Percentiles rank a stretch among this genome's conserved stretches.
These are phyloP conservation scores for Scalopus aquaticus DNA, from an alignment of 2,113 vertebrate genomes.

Conservation along the genomic window DNA sequence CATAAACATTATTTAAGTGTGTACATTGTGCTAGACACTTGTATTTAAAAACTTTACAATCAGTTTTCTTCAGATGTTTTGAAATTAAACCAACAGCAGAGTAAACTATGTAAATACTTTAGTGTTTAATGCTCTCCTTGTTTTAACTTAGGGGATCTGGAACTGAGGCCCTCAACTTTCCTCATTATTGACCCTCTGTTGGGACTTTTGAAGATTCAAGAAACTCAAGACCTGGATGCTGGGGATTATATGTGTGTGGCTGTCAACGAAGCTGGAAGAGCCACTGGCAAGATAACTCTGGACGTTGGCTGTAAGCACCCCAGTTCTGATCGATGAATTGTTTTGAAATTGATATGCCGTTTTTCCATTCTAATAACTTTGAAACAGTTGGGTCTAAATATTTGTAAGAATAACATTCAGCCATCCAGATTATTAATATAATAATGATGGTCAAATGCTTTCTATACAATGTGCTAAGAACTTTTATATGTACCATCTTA, in stretches of 20 bases:
- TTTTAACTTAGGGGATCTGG: slow-evolving; percentile 88
- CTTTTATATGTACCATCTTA: neutral
- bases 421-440: neutral
- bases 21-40: neutral
- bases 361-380: neutral
- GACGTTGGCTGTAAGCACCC: slow-evolving; percentile 94
- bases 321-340: neutral
- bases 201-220: slow-evolving; percentile 91
- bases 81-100: neutral
- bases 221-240: slow-evolving; percentile 91
- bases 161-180: slow-evolving; percentile 88
- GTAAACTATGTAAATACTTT: neutral
- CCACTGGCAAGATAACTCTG: slow-evolving; percentile 91
- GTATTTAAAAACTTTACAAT: neutral
- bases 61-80: neutral
- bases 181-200: slow-evolving; percentile 85
- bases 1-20: neutral
- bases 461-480: neutral
- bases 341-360: neutral
- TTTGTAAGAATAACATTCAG: neutral
- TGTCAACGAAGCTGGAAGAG: slow-evolving; percentile 91
- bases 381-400: neutral
- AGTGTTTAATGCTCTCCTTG: neutral
- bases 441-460: neutral
- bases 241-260: slow-evolving; percentile 95